Evolutionary conservation across 1,140 invertebrate species (phyloP).

Genomic region (Mercenaria mercenaria): DNA sequence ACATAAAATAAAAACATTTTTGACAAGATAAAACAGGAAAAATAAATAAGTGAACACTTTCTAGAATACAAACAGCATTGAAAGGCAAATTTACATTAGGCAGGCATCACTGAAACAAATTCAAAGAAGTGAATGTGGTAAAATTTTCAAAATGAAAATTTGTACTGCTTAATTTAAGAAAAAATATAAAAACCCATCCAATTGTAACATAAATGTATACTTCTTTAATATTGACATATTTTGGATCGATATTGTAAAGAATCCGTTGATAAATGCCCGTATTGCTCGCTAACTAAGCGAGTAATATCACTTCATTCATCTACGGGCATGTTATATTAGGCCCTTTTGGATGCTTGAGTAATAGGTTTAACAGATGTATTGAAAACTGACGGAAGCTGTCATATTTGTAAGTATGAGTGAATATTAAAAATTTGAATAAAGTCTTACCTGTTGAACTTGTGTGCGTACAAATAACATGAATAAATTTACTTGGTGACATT

Average conservation of each 20-base stretch:
- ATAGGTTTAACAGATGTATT: neutral
- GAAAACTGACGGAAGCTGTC: neutral
- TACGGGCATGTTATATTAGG: neutral
- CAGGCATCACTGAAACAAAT: too few relatives aligned
- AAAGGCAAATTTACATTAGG: too few relatives aligned
- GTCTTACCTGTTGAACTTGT: slow-evolving; percentile 11
- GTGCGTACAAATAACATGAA: slow-evolving; percentile 37
- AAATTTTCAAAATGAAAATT: too few relatives aligned
- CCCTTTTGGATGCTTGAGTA: neutral
- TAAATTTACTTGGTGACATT: slow-evolving; percentile 57
- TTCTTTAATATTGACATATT: neutral
- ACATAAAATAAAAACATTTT: too few relatives aligned
- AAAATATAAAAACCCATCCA: too few relatives aligned
- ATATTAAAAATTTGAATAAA: slow-evolving; percentile 14
- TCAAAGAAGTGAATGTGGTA: too few relatives aligned
- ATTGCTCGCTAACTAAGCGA: slow-evolving; percentile 18
- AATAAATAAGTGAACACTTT: too few relatives aligned
- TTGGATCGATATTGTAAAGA: slow-evolving; percentile 23
- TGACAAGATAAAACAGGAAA: too few relatives aligned
- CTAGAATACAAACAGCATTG: too few relatives aligned
- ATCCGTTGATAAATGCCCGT: neutral
- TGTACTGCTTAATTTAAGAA: too few relatives aligned
- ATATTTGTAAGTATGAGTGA: slow-evolving; percentile 15
- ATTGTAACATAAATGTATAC: too few relatives aligned
- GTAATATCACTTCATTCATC: neutral